Evolutionary conservation across 2,888 invertebrate genomes (phyloP).

Genomic region (Andrena chrysosceles): DNA sequence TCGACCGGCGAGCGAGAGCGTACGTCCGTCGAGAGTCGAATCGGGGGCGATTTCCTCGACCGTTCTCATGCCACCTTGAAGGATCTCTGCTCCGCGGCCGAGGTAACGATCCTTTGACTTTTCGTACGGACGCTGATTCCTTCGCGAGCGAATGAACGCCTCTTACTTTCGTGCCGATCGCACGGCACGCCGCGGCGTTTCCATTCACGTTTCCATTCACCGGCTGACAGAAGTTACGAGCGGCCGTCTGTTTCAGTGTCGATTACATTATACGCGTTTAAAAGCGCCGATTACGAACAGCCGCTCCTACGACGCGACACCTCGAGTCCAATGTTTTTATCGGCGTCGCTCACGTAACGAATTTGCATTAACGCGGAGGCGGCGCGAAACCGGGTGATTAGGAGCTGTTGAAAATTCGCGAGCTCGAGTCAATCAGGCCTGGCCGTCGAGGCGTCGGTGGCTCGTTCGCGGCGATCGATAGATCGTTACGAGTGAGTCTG

Average conservation of each 20-base stretch:
- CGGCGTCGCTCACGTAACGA: neutral
- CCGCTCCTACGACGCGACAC: conserved; percentile 46
- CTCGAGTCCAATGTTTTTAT: conserved; percentile 17
- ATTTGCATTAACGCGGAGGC: neutral
- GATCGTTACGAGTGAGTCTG: neutral
- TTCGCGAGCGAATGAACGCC: conserved; percentile 71
- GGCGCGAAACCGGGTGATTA: neutral
- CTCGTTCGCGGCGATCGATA: neutral
- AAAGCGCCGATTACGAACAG: conserved; percentile 58
- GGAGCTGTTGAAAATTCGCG: neutral
- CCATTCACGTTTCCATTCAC: conserved; percentile 83
- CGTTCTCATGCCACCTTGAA: conserved; percentile 64
- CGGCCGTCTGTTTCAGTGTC: conserved; percentile 70
- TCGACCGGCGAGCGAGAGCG: neutral
- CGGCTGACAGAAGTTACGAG: conserved; percentile 70
- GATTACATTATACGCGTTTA: conserved; percentile 71
- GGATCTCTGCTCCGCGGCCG: conserved; percentile 37
- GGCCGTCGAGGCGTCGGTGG: too few species aligned
- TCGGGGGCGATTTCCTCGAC: conserved; percentile 35
- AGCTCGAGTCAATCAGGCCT: neutral
- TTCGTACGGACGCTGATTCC: conserved; percentile 61
- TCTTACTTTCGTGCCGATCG: conserved; percentile 79
- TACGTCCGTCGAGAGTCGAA: neutral
- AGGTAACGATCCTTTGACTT: conserved; percentile 66
- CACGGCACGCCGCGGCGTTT: conserved; percentile 70